Percentiles rank a stretch among this genome's conserved stretches.
These are phyloP conservation scores for Aptenodytes forsteri DNA, from an alignment of 2,113 vertebrate genomes.

Conservation along the genomic window DNA sequence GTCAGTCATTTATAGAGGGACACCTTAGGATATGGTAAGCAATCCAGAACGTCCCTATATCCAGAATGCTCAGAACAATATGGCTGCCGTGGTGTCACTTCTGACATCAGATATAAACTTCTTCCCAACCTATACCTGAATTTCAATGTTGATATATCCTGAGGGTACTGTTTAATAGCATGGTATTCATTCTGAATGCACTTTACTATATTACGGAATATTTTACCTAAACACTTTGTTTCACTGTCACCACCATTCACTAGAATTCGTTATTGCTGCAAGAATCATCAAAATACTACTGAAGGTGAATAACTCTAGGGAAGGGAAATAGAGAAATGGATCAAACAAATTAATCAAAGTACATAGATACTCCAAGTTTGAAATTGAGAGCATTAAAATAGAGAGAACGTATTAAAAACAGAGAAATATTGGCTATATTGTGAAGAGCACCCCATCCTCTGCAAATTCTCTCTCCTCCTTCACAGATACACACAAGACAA, in stretches of 20 bases:
- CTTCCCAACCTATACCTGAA: neutral
- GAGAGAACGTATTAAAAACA: neutral
- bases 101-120: neutral
- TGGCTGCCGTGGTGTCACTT: neutral
- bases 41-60: neutral
- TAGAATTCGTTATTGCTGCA: neutral
- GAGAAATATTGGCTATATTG: neutral
- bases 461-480: neutral
- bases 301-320: neutral
- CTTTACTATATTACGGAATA: neutral
- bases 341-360: neutral
- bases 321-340: neutral
- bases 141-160: neutral
- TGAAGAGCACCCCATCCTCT: neutral
- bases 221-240: neutral
- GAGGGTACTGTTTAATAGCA: neutral
- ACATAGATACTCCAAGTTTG: neutral
- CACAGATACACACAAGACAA: neutral
- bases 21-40: neutral
- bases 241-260: neutral
- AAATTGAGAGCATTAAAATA: neutral
- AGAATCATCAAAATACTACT: neutral
- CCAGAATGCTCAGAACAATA: neutral
- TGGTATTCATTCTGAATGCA: neutral
- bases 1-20: neutral